Conservation (phyloP, 2,888 invertebrate genomes). For the Cryptocheilus praepositus region DNA sequence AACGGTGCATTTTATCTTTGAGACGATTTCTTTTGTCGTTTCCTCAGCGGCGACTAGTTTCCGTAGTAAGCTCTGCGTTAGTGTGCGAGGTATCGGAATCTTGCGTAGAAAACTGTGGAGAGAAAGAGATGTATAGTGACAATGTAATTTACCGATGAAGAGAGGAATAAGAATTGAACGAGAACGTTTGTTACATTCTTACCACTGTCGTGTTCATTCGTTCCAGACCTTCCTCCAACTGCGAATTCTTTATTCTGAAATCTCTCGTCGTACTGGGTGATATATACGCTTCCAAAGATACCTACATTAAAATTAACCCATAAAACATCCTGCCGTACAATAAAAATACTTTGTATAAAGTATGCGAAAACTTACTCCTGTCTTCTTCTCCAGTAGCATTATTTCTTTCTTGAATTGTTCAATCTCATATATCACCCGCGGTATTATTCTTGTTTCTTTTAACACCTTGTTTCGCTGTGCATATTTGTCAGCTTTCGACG, state of each 20-base stretch:
- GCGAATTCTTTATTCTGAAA: constrained; percentile 78
- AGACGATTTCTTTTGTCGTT: too few relatives aligned
- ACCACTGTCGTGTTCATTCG: constrained; percentile 68
- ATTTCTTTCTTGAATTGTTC: constrained; percentile 81
- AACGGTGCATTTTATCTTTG: too few relatives aligned
- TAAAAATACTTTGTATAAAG: constrained; percentile 1
- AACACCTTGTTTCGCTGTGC: constrained; percentile 77
- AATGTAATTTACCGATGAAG: constrained; percentile 2
- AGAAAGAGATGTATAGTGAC: background rate
- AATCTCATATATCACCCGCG: constrained; percentile 80
- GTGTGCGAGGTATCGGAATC: background rate
- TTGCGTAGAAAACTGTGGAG: constrained; percentile 27
- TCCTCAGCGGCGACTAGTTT: too few relatives aligned
- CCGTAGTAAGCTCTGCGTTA: too few relatives aligned
- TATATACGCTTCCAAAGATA: constrained; percentile 75
- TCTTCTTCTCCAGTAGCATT: constrained; percentile 78
- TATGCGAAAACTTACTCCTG: constrained; percentile 74
- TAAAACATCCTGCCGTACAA: constrained; percentile 15
- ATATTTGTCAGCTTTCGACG: constrained; percentile 71
- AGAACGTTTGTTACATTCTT: constrained; percentile 28
- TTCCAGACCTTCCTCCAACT: constrained; percentile 77
- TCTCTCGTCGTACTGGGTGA: constrained; percentile 81
- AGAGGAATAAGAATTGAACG: too few relatives aligned
- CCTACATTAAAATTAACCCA: constrained; percentile 46
- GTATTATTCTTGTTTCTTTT: constrained; percentile 80